These are phyloP conservation scores for Hydrotaea diabolus DNA, from an alignment of 2,888 invertebrate genomes.

Conservation along the genomic window DNA sequence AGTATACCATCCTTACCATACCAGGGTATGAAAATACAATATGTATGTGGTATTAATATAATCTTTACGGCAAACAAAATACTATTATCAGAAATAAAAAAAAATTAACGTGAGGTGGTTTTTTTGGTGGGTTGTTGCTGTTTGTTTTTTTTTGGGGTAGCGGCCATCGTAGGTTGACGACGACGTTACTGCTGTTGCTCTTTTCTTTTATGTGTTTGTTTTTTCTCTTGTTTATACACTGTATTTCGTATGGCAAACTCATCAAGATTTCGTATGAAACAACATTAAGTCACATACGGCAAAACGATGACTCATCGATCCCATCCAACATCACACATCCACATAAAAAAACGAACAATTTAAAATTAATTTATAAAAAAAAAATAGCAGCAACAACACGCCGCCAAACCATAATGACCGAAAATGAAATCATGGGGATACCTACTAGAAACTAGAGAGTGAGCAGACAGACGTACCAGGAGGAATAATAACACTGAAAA, in stretches of 20 bases:
- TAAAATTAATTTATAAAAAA: slow-evolving; percentile 19
- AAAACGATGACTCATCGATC: slow-evolving; percentile 71
- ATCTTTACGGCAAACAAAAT: neutral
- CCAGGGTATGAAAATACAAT: too few species aligned
- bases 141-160: slow-evolving; percentile 16
- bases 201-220: slow-evolving; percentile 30
- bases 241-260: slow-evolving; percentile 70
- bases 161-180: slow-evolving; percentile 43
- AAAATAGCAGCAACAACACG: neutral
- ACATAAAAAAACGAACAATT: slow-evolving; percentile 18
- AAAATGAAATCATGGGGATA: slow-evolving; percentile 19
- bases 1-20: too few species aligned
- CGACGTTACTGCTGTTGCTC: slow-evolving; percentile 56
- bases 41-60: neutral
- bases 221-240: slow-evolving; percentile 40
- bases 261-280: slow-evolving; percentile 74
- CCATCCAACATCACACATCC: slow-evolving; percentile 23
- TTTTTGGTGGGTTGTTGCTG: slow-evolving; percentile 1
- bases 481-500: neutral
- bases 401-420: neutral
- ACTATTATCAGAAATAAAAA: neutral
- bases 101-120: slow-evolving; percentile 23
- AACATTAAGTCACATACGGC: slow-evolving; percentile 70
- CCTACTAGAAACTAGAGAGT: neutral
- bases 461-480: neutral